Percentiles rank a stretch among this genome's conserved stretches.
phyloP scores from a whole-genome alignment of 2,888 invertebrate genomes.

The Ophioninae sp. region DNA sequence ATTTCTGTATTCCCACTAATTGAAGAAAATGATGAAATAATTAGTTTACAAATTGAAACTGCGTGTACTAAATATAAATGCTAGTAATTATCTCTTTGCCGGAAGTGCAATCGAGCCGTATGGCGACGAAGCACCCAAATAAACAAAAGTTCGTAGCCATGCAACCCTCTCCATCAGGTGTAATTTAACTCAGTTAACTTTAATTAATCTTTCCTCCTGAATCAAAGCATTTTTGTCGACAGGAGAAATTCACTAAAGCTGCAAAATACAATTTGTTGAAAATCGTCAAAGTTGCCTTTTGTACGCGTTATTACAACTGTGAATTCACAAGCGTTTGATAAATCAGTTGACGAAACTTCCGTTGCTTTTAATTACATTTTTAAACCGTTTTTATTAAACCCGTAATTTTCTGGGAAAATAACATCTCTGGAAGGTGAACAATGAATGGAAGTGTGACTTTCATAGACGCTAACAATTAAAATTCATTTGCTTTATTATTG shows the following conservation, averaged over 20 bases:
- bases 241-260: neutral
- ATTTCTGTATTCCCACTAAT: neutral
- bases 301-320: neutral
- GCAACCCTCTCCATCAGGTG: constrained; percentile 2
- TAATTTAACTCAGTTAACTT: constrained; percentile 24
- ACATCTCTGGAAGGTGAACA: neutral
- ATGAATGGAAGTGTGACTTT: neutral
- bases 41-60: neutral
- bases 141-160: constrained; percentile 19
- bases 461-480: neutral
- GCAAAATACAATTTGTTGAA: neutral
- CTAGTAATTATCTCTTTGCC: neutral
- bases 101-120: neutral
- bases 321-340: neutral
- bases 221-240: neutral
- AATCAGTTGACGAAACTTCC: neutral
- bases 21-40: neutral
- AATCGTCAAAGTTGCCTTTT: neutral
- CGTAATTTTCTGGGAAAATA: neutral
- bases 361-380: neutral
- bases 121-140: neutral
- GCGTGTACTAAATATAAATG: neutral
- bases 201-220: constrained; percentile 13
- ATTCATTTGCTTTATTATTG: neutral
- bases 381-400: neutral